Conservation (phyloP, 92 coral and sea anemone genomes). For the Actinostola sp. region DNA sequence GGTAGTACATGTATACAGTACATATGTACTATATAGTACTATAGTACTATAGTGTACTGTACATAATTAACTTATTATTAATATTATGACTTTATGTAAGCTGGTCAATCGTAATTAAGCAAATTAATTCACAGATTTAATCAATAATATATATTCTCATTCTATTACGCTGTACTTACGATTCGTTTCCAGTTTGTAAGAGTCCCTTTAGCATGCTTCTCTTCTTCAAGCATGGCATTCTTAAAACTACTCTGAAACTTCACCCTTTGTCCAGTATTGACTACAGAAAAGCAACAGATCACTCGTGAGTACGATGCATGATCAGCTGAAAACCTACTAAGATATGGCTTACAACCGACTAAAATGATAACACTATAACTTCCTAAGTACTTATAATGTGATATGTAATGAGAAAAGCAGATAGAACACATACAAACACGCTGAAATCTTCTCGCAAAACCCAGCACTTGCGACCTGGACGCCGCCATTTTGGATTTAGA, state of each 20-base stretch:
- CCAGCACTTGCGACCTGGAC: constrained; percentile 31
- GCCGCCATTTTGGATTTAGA: constrained; percentile 64
- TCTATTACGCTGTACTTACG: constrained; percentile 22
- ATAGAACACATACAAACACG: constrained; percentile 46
- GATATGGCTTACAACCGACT: too few species aligned
- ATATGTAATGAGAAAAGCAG: neutral
- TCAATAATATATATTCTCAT: too few species aligned
- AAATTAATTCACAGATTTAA: neutral
- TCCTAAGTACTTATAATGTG: too few species aligned
- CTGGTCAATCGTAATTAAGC: too few species aligned
- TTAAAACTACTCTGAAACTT: constrained; percentile 27
- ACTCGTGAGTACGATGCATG: neutral
- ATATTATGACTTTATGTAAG: too few species aligned
- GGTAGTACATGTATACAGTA: too few species aligned
- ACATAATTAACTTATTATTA: too few species aligned
- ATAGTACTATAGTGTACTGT: too few species aligned
- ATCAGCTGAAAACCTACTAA: neutral
- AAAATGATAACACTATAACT: too few species aligned
- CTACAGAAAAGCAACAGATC: constrained; percentile 15
- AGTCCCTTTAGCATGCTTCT: constrained; percentile 60
- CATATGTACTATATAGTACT: too few species aligned
- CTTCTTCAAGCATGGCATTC: constrained; percentile 39
- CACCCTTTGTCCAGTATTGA: constrained; percentile 36
- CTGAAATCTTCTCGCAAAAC: constrained; percentile 35
- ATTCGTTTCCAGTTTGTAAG: constrained; percentile 62